Evolutionary conservation across 2,888 invertebrate genomes (phyloP).

Genomic region (Dusona sp.): DNA sequence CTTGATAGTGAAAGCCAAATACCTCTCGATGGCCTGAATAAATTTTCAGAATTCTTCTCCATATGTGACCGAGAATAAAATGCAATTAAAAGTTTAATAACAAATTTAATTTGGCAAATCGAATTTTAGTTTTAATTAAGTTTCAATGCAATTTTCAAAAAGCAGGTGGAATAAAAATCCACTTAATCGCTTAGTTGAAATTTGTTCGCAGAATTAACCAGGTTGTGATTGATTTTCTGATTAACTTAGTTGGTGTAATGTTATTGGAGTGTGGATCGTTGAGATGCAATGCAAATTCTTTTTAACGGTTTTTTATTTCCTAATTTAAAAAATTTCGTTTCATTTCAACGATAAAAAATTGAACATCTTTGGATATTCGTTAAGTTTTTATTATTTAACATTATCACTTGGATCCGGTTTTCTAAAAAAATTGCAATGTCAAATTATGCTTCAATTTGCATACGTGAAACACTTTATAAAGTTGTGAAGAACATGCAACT

Average conservation of each 20-base stretch:
- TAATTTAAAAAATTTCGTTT: not conserved
- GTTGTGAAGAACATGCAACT: not conserved
- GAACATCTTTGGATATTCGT: not conserved
- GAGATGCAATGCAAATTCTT: too few species aligned
- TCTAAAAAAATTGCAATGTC: not conserved
- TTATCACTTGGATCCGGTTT: not conserved
- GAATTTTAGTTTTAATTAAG: not conserved
- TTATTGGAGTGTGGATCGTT: too few species aligned
- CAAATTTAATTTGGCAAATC: not conserved
- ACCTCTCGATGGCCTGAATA: slow-evolving; percentile 35
- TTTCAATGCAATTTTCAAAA: too few species aligned
- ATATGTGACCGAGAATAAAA: not conserved
- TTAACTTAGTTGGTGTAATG: not conserved
- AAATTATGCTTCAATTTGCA: not conserved
- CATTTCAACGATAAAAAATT: not conserved
- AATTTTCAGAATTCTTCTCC: not conserved
- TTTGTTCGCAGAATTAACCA: not conserved
- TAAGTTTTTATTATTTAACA: too few species aligned
- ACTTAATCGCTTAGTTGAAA: not conserved
- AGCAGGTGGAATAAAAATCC: too few species aligned
- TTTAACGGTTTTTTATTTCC: too few species aligned
- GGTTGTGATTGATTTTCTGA: not conserved
- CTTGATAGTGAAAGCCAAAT: slow-evolving; percentile 37
- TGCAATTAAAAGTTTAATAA: not conserved
- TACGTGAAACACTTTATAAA: not conserved